Evolutionary conservation across 2,113 vertebrate genomes (phyloP).

Genomic region (Psilopsiagon aymara): DNA sequence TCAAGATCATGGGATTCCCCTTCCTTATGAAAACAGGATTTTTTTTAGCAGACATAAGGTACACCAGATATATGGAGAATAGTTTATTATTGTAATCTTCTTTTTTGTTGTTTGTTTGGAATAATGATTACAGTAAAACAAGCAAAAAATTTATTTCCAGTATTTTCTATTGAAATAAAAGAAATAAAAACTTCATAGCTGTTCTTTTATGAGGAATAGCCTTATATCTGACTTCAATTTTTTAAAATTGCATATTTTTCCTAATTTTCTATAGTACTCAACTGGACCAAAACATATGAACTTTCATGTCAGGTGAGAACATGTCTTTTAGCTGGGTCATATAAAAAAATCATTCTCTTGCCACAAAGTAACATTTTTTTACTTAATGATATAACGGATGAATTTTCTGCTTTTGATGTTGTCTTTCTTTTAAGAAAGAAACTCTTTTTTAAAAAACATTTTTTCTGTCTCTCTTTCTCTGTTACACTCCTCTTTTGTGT

Average conservation of each 20-base stretch:
- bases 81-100: neutral
- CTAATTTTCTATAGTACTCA: neutral
- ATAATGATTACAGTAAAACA: neutral
- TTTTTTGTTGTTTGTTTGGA: neutral
- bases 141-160: neutral
- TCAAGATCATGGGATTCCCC: neutral
- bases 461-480: neutral
- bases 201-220: neutral
- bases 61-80: neutral
- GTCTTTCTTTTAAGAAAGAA: neutral
- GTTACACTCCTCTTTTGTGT: neutral
- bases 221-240: neutral
- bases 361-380: neutral
- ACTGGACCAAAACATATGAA: neutral
- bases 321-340: neutral
- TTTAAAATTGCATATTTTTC: neutral
- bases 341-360: neutral
- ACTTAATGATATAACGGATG: neutral
- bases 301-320: neutral
- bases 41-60: neutral
- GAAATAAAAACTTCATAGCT: neutral
- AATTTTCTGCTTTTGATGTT: neutral
- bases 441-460: accelerated
- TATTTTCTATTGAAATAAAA: neutral
- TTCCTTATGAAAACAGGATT: accelerated